These are phyloP conservation scores for Grallaria varia DNA, from an alignment of 2,113 vertebrate species.

Conservation along the genomic window DNA sequence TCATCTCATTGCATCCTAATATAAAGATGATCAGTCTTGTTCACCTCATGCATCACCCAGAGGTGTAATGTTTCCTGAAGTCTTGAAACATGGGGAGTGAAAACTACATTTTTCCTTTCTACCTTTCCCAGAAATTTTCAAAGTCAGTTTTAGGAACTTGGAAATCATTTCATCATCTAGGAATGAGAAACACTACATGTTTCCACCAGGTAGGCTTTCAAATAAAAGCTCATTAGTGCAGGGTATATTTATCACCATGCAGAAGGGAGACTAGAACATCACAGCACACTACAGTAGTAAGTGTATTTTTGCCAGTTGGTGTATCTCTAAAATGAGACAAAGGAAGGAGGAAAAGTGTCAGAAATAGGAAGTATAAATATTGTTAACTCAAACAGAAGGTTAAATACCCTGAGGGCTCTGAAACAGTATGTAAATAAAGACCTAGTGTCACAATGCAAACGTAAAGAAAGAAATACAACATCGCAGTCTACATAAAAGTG, in stretches of 20 bases:
- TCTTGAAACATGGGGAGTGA: not conserved
- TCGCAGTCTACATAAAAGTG: not conserved
- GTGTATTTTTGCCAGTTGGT: not conserved
- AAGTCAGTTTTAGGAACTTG: not conserved
- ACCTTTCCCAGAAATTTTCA: not conserved
- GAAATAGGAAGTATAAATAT: slow-evolving; percentile 33
- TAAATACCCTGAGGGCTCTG: not conserved
- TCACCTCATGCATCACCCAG: not conserved
- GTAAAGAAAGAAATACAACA: not conserved
- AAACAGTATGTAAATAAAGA: not conserved
- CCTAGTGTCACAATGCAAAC: not conserved
- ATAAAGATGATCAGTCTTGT: not conserved
- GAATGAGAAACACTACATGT: not conserved
- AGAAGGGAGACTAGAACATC: not conserved
- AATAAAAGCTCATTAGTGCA: not conserved
- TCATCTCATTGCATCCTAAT: fast-evolving
- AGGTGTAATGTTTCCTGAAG: not conserved
- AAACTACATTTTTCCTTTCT: not conserved
- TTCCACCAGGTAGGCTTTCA: not conserved
- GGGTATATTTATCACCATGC: not conserved
- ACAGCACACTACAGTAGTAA: not conserved
- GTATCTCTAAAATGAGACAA: slow-evolving; percentile 10
- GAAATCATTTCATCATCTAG: not conserved
- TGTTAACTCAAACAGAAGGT: slow-evolving; percentile 39
- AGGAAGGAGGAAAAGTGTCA: not conserved